Conservation (phyloP, 2,113 vertebrate genomes). For the Alligator mississippiensis region DNA sequence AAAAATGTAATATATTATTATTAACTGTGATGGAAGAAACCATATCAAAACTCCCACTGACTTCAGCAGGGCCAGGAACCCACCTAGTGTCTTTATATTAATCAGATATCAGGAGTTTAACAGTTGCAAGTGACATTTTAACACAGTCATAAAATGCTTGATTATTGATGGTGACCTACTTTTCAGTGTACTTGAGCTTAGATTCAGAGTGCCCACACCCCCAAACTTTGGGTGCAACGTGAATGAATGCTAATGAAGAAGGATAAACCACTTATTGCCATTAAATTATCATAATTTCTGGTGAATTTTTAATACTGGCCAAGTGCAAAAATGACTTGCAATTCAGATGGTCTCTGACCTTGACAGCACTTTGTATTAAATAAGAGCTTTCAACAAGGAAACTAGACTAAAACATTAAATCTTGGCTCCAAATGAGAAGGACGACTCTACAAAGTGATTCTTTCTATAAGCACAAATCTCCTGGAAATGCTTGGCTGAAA, state of each 20-base stretch:
- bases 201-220: neutral
- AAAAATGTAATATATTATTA: neutral
- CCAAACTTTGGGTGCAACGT: neutral
- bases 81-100: neutral
- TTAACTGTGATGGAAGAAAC: neutral
- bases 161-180: neutral
- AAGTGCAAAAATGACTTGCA: constrained; percentile 23
- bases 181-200: neutral
- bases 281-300: constrained; percentile 30
- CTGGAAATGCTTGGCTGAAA: constrained; percentile 60
- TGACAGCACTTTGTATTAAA: constrained; percentile 12
- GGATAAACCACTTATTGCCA: neutral
- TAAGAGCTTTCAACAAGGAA: constrained; percentile 44
- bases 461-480: constrained; percentile 50
- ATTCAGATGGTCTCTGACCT: constrained; percentile 52
- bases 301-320: neutral
- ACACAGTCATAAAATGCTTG: neutral
- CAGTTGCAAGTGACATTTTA: neutral
- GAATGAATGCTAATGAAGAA: neutral
- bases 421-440: constrained; percentile 27
- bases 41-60: neutral
- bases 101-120: neutral
- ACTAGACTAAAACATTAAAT: constrained; percentile 53
- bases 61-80: neutral
- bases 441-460: neutral